Conservation (phyloP, 2,113 vertebrate genomes). For the Pan paniscus region DNA sequence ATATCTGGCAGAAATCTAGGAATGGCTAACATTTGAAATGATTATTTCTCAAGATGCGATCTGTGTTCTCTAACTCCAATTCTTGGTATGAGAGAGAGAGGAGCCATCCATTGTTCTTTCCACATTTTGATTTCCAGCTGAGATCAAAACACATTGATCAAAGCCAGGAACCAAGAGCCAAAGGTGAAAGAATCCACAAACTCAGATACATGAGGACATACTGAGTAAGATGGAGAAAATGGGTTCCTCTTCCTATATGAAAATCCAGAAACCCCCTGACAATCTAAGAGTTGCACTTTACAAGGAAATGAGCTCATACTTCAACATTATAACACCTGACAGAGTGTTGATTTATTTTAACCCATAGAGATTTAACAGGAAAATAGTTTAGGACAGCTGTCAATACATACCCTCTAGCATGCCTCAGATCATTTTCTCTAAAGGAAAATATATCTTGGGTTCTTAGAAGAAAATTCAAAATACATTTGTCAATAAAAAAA, state of each 20-base stretch:
- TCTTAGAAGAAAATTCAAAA: slow-evolving; percentile 29
- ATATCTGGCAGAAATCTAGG: not conserved
- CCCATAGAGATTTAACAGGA: not conserved
- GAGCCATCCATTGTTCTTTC: not conserved
- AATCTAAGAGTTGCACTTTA: not conserved
- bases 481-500: not conserved
- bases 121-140: not conserved
- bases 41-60: not conserved
- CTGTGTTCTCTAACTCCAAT: not conserved
- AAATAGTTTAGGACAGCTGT: not conserved
- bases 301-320: not conserved
- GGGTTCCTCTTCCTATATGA: not conserved
- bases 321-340: not conserved
- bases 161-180: not conserved
- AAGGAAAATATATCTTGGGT: not conserved
- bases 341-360: not conserved
- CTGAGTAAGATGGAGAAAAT: not conserved
- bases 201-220: not conserved
- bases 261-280: not conserved
- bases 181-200: not conserved
- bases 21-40: not conserved
- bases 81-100: not conserved
- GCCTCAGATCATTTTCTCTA: not conserved
- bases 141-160: not conserved
- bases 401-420: not conserved